Evolutionary conservation across 2,113 vertebrate genomes (phyloP), one percentile per base, ranked within the genome.

Genomic region (Periophthalmus modestus): DNA sequence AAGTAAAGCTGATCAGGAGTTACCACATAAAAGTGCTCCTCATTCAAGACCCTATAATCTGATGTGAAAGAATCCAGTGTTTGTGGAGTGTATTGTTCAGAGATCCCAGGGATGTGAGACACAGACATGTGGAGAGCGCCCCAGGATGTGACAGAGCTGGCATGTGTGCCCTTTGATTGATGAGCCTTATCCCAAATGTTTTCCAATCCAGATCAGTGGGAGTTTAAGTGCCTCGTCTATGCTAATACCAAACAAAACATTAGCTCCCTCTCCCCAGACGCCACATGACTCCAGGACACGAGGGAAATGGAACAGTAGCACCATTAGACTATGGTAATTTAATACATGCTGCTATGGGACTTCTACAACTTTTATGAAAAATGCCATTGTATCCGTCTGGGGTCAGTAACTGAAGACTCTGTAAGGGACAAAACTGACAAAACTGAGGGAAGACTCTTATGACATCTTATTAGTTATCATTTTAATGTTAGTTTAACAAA

Each of bases 181-280:
- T 94, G 93, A 91, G 80, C 81, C 70, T 80, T 74, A 88, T 88
- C 89, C 89, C 82, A 90, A 92, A 93, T 90, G 90, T 92, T 92
- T 92, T 90, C 87, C 88, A 77, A 81, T 89, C 85, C 87, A 89
- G 85, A 91, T 90, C 93, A 94, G 93, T 92, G 91, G 93, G 93
- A 91, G 93, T 89, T 90, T 80, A 91, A 92, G 85, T 91, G 91
- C 87, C 76, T 85, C 0, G 71, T 83, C 88, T 89, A 93, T 92
- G 84, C 90, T 93, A 94, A 93, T 93, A 92, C 85, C 85, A 91
- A 90, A 92, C 89, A 91, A 87, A 91, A 91, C 21, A 59, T 59
- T 86, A 71, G 72, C 73, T 82, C 86, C 66, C 87, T 87, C 86
- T 85, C 81, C 28, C 73, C 81, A 86, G 85, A 86, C 79, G 57